Percentiles rank a stretch among this genome's conserved stretches.
Evolutionary conservation across 2,797 vertebrate genomes (phyloP).

Genomic region (Enteromius unitaeniatus): DNA sequence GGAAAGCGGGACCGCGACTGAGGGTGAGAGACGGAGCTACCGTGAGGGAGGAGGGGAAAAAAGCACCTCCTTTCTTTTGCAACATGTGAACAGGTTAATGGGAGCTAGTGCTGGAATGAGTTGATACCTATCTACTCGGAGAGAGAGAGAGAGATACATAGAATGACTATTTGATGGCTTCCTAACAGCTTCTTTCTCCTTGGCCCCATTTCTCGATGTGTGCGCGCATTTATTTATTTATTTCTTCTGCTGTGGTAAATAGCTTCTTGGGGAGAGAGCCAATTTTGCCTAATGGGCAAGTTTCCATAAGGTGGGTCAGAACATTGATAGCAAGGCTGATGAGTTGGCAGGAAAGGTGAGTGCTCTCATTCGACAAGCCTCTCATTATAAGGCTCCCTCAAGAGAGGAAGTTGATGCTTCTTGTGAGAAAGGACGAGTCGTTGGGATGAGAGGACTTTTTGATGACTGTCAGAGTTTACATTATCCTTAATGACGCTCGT

Average conservation of each 20-base stretch:
- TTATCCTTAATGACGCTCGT: slow-evolving; percentile 11
- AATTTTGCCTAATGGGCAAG: slow-evolving; percentile 70
- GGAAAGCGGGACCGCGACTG: slow-evolving; percentile 54
- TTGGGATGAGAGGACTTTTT: slow-evolving; percentile 30
- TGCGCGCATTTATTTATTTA: slow-evolving; percentile 63
- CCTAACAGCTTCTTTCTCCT: slow-evolving; percentile 72
- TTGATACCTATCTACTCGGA: slow-evolving; percentile 71
- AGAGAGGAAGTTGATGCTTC: slow-evolving; percentile 49
- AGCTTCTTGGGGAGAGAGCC: slow-evolving; percentile 63
- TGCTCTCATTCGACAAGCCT: slow-evolving; percentile 49
- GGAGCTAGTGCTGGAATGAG: slow-evolving; percentile 70
- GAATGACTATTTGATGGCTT: slow-evolving; percentile 79
- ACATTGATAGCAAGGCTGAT: slow-evolving; percentile 60
- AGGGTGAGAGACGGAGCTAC: slow-evolving; percentile 35
- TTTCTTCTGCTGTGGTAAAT: slow-evolving; percentile 63
- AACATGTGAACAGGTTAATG: slow-evolving; percentile 77
- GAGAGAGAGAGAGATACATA: slow-evolving; percentile 36
- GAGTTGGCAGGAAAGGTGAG: slow-evolving; percentile 65
- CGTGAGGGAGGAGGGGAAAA: slow-evolving; percentile 9
- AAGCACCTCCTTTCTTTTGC: slow-evolving; percentile 60
- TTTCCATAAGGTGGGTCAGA: slow-evolving; percentile 59
- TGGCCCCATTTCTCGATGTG: slow-evolving; percentile 69
- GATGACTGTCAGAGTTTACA: slow-evolving; percentile 41
- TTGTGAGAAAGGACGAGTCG: slow-evolving; percentile 20
- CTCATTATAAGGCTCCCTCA: slow-evolving; percentile 56